Conservation (phyloP, 2,113 vertebrate species). For the Cricetomys ansorgei region DNA sequence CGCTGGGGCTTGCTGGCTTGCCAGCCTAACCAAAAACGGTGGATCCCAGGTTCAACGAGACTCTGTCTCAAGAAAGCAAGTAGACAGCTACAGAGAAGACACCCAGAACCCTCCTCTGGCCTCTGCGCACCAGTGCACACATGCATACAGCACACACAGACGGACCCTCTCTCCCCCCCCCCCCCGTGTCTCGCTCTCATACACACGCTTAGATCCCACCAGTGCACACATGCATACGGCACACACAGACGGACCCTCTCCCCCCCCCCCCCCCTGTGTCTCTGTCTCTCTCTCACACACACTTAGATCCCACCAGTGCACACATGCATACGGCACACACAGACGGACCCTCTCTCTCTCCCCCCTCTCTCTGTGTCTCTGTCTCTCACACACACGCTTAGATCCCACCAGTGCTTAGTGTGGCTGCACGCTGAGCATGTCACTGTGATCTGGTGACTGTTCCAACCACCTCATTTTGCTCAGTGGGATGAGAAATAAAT, state of each 20-base stretch:
- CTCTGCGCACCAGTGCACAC: neutral
- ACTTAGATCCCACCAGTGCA: neutral
- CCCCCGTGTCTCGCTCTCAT: neutral
- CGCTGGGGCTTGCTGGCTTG: neutral
- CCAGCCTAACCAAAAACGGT: neutral
- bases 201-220: neutral
- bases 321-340: neutral
- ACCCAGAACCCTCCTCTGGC: neutral
- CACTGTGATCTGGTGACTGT: fast-evolving
- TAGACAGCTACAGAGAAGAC: neutral
- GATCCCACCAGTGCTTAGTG: neutral
- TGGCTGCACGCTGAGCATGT: neutral
- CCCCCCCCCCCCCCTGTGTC: too few relatives aligned
- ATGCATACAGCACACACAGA: neutral
- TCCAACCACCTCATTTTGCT: neutral
- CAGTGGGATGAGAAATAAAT: neutral
- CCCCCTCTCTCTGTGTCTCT: too few relatives aligned
- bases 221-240: neutral
- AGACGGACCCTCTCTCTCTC: neutral
- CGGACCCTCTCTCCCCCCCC: neutral
- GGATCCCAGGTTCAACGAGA: neutral
- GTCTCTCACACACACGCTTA: neutral
- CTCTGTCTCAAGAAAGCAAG: neutral
- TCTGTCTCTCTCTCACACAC: neutral
- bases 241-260: neutral